Evolutionary conservation across 2,113 vertebrate species (phyloP).

Genomic region (Lichenostomus cassidix): DNA sequence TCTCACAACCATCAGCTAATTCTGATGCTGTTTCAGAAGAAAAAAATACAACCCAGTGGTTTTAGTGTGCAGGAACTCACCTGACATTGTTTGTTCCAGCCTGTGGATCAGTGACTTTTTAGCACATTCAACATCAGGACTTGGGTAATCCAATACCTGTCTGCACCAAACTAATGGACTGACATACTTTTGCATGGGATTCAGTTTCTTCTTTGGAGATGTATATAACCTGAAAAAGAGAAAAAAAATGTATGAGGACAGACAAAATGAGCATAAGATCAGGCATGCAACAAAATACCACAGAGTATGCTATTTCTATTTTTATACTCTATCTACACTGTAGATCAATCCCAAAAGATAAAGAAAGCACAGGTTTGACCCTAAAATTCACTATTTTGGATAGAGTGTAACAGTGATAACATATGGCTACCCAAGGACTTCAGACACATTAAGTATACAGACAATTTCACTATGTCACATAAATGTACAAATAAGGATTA

Average conservation of each 20-base stretch:
- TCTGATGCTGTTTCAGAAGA: background rate
- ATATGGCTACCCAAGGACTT: background rate
- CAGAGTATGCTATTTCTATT: background rate
- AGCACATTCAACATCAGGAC: slow-evolving; percentile 95
- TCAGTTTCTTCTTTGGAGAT: slow-evolving; percentile 88
- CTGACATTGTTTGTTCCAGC: slow-evolving; percentile 95
- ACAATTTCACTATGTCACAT: background rate
- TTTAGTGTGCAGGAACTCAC: slow-evolving; percentile 71
- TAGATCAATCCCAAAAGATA: background rate
- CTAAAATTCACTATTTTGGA: background rate
- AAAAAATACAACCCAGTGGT: background rate
- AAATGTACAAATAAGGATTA: background rate
- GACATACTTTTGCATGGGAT: slow-evolving; percentile 87
- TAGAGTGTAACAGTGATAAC: background rate
- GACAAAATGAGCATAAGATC: background rate
- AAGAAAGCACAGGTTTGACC: background rate
- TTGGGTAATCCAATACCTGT: slow-evolving; percentile 93
- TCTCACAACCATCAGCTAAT: background rate
- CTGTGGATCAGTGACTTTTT: slow-evolving; percentile 95
- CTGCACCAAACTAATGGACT: slow-evolving; percentile 96
- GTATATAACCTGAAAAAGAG: slow-evolving; percentile 86
- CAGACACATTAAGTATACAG: background rate
- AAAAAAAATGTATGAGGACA: background rate
- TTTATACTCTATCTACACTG: background rate
- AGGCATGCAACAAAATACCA: background rate